phyloP scores from a whole-genome alignment of 2,888 invertebrate genomes.

The Eristalinus sepulchralis region DNA sequence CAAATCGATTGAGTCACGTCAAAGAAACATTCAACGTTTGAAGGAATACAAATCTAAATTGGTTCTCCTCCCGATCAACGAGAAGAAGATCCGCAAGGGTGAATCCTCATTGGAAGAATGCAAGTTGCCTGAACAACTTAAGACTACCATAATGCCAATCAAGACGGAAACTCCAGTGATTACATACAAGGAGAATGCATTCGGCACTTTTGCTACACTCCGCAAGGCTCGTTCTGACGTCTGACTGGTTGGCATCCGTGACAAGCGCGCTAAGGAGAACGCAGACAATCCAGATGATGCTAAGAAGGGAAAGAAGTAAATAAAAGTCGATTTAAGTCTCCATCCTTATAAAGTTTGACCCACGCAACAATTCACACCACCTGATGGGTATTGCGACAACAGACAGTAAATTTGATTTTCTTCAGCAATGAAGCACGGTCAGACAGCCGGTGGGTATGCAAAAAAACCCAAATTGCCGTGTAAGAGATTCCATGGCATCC shows the following conservation, averaged over 20 bases:
- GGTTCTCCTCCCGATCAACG: conserved; percentile 97
- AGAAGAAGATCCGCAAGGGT: conserved; percentile 91
- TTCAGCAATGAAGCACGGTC: too few relatives aligned
- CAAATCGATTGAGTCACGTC: conserved; percentile 96
- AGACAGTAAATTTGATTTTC: too few relatives aligned
- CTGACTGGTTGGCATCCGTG: conserved; percentile 93
- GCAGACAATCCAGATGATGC: conserved; percentile 87
- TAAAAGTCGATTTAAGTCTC: too few relatives aligned
- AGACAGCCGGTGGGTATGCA: too few relatives aligned
- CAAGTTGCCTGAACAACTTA: conserved; percentile 85
- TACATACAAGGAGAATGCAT: conserved; percentile 94
- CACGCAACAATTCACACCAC: too few relatives aligned
- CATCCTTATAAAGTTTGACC: too few relatives aligned
- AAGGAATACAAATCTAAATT: conserved; percentile 98
- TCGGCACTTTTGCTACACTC: conserved; percentile 92
- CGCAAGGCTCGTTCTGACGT: conserved; percentile 94
- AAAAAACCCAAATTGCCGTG: too few relatives aligned
- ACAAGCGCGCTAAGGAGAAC: conserved; percentile 96
- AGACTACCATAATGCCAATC: conserved; percentile 92
- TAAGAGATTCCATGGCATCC: too few relatives aligned
- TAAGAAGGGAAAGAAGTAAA: too few relatives aligned
- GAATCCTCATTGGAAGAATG: conserved; percentile 94
- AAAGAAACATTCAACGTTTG: conserved; percentile 95
- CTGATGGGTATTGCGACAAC: too few relatives aligned
- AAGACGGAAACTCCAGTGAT: conserved; percentile 88